Conservation (phyloP, 2,888 invertebrate species). For the Volucella bombylans region DNA sequence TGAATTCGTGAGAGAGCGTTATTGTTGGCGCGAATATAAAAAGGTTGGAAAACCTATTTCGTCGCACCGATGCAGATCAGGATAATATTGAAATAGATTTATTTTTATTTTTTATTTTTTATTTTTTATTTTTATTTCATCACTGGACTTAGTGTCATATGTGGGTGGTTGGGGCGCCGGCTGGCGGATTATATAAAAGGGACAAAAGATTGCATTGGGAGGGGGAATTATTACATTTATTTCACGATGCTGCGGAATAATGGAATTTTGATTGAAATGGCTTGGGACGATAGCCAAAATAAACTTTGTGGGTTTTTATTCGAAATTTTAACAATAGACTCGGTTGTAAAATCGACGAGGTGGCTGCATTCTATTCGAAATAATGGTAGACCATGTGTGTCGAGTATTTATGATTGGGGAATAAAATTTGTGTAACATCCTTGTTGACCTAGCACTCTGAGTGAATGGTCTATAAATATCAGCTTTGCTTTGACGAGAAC, state of each 20-base stretch:
- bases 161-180: too few species aligned
- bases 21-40: constrained; percentile 38
- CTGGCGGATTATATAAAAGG: neutral
- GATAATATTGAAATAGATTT: constrained; percentile 62
- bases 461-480: too few species aligned
- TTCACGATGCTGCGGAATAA: constrained; percentile 37
- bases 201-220: constrained; percentile 47
- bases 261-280: constrained; percentile 68
- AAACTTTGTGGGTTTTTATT: constrained; percentile 43
- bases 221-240: constrained; percentile 31
- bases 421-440: too few species aligned
- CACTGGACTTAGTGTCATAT: too few species aligned
- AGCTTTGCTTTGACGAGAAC: too few species aligned
- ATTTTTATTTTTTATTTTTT: constrained; percentile 45
- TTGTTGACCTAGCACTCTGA: too few species aligned
- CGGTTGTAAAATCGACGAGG: too few species aligned
- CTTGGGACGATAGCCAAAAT: constrained; percentile 28
- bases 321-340: constrained; percentile 31
- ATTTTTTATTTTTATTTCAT: constrained; percentile 2
- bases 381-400: too few species aligned
- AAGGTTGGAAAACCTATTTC: constrained; percentile 60
- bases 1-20: constrained; percentile 63
- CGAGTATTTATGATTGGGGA: too few species aligned
- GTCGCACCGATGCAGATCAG: constrained; percentile 60
- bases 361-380: too few species aligned